phyloP scores from a whole-genome alignment of 2,797 vertebrate genomes.

The Sebastes paucispinis region DNA sequence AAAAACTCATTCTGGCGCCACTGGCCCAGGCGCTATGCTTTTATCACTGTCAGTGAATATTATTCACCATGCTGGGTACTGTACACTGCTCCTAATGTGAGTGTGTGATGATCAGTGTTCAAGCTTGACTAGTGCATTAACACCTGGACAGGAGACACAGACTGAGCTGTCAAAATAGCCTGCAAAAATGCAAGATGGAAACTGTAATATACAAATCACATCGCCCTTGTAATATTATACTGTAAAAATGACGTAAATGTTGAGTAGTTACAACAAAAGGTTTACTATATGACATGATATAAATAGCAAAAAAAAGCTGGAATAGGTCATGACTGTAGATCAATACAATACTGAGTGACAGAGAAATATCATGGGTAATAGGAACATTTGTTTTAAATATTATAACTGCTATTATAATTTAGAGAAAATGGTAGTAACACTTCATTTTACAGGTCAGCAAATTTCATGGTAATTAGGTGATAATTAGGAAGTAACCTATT shows the following conservation, averaged over 20 bases:
- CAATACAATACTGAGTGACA: too few relatives aligned
- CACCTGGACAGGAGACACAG: not conserved
- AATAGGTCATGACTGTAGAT: too few relatives aligned
- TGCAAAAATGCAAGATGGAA: not conserved
- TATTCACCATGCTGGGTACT: not conserved
- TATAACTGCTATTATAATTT: too few relatives aligned
- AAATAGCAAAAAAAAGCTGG: not conserved
- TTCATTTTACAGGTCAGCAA: too few relatives aligned
- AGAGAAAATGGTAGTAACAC: too few relatives aligned
- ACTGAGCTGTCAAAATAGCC: not conserved
- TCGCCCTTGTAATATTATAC: not conserved
- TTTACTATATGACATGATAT: slow-evolving; percentile 21
- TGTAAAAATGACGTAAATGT: slow-evolving; percentile 2
- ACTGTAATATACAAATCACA: not conserved
- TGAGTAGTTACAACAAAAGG: slow-evolving; percentile 6
- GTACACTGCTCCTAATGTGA: not conserved
- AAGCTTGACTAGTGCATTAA: not conserved
- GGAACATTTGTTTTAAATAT: too few relatives aligned
- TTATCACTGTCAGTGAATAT: not conserved
- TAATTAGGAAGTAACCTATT: too few relatives aligned
- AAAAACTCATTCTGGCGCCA: too few relatives aligned
- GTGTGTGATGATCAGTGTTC: not conserved
- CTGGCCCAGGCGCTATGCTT: not conserved
- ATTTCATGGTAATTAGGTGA: too few relatives aligned
- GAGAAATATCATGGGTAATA: too few relatives aligned